Evolutionary conservation across 2,797 vertebrate species (phyloP).

Genomic region (Trichosurus vulpecula): DNA sequence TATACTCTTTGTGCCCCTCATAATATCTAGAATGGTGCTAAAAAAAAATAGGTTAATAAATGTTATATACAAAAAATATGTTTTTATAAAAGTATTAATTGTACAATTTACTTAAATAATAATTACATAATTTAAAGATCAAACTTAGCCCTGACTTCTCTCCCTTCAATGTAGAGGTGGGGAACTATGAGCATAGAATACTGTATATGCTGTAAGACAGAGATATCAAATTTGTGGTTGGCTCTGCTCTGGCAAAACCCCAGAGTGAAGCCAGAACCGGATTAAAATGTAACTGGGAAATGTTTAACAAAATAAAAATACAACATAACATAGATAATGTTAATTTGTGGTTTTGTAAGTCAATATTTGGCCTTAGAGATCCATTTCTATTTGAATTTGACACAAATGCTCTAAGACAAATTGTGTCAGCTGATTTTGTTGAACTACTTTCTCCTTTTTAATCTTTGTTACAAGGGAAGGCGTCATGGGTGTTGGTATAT

Average conservation of each 20-base stretch:
- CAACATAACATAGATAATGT: neutral
- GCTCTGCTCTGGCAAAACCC: neutral
- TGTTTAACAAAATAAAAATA: neutral
- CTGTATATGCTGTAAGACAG: neutral
- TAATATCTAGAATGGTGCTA: neutral
- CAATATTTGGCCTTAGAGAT: neutral
- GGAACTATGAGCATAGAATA: neutral
- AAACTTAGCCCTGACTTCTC: neutral
- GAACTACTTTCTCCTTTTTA: neutral
- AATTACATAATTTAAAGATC: neutral
- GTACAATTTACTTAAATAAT: neutral
- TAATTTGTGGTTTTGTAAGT: neutral
- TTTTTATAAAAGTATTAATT: neutral
- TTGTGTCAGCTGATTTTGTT: neutral
- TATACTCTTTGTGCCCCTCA: neutral
- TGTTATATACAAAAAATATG: neutral
- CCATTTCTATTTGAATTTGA: neutral
- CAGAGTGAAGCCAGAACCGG: neutral
- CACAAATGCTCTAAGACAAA: neutral
- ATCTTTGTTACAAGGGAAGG: too few relatives aligned
- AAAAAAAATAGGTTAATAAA: neutral
- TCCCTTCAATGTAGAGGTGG: neutral
- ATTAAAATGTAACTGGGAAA: neutral
- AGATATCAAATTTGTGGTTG: neutral
- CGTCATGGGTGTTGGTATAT: too few relatives aligned